Conservation (phyloP, 2,113 vertebrate genomes). For the Ctenomys sociabilis region DNA sequence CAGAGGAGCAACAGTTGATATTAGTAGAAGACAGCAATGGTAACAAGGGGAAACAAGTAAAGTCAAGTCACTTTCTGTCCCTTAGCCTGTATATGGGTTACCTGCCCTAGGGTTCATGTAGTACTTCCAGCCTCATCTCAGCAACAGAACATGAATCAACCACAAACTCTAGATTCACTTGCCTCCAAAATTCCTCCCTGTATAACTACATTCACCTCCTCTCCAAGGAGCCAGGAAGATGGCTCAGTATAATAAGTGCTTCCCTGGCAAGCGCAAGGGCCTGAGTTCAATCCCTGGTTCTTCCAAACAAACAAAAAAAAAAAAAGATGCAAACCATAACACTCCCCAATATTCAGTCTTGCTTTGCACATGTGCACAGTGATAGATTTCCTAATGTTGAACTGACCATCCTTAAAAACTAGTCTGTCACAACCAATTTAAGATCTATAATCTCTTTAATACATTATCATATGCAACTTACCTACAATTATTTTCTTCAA, state of each 20-base stretch:
- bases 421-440: neutral
- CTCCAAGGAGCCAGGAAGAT: too few relatives aligned
- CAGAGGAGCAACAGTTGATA: neutral
- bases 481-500: neutral
- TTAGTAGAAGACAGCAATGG: neutral
- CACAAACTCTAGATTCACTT: neutral
- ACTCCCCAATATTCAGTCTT: neutral
- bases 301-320: too few relatives aligned
- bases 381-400: neutral
- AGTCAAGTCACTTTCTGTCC: neutral
- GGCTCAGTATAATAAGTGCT: too few relatives aligned
- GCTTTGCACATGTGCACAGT: neutral
- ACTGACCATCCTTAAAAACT: neutral
- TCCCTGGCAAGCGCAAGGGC: too few relatives aligned
- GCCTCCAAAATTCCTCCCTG: neutral
- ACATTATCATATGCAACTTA: neutral
- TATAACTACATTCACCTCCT: too few relatives aligned
- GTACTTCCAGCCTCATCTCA: neutral
- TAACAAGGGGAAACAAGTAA: neutral
- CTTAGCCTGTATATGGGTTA: neutral
- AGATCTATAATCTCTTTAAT: neutral
- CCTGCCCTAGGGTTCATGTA: neutral
- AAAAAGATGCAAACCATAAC: neutral
- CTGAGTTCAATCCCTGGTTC: too few relatives aligned
- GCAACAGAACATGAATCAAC: neutral